These are phyloP conservation scores for Oreochromis mossambicus DNA, from an alignment of 2,797 vertebrate genomes.

Conservation along the genomic window DNA sequence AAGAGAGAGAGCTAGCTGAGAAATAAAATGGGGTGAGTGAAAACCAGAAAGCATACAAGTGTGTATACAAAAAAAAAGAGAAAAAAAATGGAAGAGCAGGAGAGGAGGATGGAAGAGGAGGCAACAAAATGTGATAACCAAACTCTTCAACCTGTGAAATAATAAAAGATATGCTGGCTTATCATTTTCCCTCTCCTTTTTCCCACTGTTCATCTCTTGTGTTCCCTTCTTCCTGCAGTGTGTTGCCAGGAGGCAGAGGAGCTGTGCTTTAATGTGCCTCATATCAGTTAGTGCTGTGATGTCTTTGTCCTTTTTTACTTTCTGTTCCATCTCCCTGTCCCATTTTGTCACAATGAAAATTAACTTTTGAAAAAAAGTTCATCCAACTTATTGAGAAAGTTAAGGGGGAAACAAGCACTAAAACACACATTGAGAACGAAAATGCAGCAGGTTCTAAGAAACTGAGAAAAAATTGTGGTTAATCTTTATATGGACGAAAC, in stretches of 20 bases:
- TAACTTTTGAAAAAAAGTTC: conserved; percentile 51
- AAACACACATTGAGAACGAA: not conserved
- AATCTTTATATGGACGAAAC: not conserved
- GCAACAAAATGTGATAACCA: conserved; percentile 35
- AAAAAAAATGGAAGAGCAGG: not conserved
- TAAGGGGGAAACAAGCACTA: not conserved
- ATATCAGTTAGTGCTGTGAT: conserved; percentile 59
- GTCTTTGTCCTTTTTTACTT: conserved; percentile 61
- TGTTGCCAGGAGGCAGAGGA: conserved; percentile 47
- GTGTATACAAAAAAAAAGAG: not conserved
- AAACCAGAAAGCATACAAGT: not conserved
- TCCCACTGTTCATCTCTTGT: conserved; percentile 38
- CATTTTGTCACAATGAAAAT: conserved; percentile 55
- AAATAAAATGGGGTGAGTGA: not conserved
- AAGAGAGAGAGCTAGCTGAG: not conserved
- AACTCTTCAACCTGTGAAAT: conserved; percentile 55
- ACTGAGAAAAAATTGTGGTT: not conserved
- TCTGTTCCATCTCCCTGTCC: conserved; percentile 41
- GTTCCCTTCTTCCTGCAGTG: conserved; percentile 38
- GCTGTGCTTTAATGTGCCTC: conserved; percentile 44
- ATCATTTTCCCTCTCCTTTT: conserved; percentile 42
- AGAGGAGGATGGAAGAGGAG: not conserved
- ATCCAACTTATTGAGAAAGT: conserved; percentile 46
- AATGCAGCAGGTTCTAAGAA: not conserved
- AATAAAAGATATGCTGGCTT: conserved; percentile 57